Base-by-base conservation (phyloP, 2,113 vertebrate species). In the Microcebus ravelobensis region DNA sequence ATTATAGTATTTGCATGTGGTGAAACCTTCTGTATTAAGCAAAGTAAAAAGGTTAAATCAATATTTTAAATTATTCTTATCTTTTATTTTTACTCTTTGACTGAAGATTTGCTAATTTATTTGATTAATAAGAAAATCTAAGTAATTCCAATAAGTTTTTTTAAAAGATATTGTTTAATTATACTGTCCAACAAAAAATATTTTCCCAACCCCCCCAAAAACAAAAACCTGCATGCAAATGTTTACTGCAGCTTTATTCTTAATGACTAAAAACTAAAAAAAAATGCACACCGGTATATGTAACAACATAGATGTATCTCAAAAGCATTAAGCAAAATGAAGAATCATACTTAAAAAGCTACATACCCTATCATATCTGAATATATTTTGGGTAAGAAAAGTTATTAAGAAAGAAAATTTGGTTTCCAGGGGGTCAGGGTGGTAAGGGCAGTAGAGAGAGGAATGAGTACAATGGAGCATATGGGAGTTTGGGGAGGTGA, bases 21-120 rank as follows among this genome's bases (percentile, higher is more conserved):
- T 65, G 36, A 87, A 79, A 71, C 83, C 6, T 52, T 52, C 73
- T 79, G 13, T 29, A 86, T 48, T 50, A 65, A 59, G 3, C 27
- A 85, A 59, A 14, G 4, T 65, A 95, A 87, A 87, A 81, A 27
- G 23, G 68, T 94, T 79, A 87, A 87, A 59, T 93, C 1, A 31
- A 5, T 57, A 55, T 92, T 63, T 86, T 55, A 86, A 34, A 67
- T 87, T 87, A 70, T 11, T 81, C 36, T 36, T 15, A 55, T n/a
- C 14, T 34, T 50, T 73, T 84, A 39, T 74, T 93, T 87, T 59
- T 29, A 79, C 21, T 82, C 65, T 79, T 70, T 36, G 65, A 10
- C 42, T 81, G 39, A 96, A 80, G 12, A 70, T 73, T 93, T 96
- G 13, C 23, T 93, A 27, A 82, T 87, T 92, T 67, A 80, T 81